Evolutionary conservation across 1,140 invertebrate species (phyloP), one percentile per base, ranked within the genome.

Genomic region (Archivesica marissinica): DNA sequence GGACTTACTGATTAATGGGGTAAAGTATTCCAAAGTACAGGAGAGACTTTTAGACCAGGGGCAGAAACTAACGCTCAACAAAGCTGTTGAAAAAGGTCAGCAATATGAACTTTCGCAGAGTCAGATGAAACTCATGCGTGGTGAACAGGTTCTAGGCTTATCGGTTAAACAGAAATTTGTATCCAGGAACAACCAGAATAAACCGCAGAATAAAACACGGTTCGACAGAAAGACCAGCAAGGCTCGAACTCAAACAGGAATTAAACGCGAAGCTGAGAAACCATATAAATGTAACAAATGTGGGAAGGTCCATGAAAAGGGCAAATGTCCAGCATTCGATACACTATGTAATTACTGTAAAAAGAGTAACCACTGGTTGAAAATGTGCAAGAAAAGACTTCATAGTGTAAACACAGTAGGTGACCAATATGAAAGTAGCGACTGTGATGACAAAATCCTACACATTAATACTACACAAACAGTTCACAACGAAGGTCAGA

Each of bases 311-410:
- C 85, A 70, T 52, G 38, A 52, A 20, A 70, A 61, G 23, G 28
- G 54, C 0, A 85, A 64, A 28, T 82, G 82, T 41, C 86, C 50
- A 17, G 82, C 68, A 56, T 23, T 20, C 35, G 82, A 83, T 33
- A 66, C 66, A 6, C 64, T 11, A 15, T 87, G 82, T 33, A 80
- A 77, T 11, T 80, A 80, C 38, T 87, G 81, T 44, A 64, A 85
- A 25, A 79, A 76, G 44, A 0, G n/a, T 17, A 61, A 87, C 47
- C 82, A 85, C 33, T 85, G 86, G 82, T 2, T 54, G 28, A 54
- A 17, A 54, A 44, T 87, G 17, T 87, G 81, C 35, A 56, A 28
- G 50, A 41, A 76, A 74, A 25, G n/a, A 39, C 25, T 30, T n/a
- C 13, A 41, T 52, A 38, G 13, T 50, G 68, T 25, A 23, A 20